Conservation (phyloP, 2,797 vertebrate species). For the Spheniscus humboldti region DNA sequence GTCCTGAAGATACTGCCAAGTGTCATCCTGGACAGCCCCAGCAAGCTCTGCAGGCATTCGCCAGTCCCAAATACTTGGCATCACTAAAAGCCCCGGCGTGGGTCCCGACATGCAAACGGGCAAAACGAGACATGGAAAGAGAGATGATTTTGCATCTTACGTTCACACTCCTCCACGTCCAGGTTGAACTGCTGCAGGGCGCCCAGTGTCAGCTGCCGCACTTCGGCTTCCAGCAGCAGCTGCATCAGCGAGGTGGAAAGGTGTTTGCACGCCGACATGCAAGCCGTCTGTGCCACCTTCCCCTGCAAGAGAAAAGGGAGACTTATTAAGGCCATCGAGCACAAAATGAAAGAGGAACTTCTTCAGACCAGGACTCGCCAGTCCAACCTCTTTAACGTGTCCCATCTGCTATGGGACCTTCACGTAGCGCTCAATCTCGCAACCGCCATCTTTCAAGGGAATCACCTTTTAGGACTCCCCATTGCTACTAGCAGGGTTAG, state of each 20-base stretch:
- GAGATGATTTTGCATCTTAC: slow-evolving; percentile 74
- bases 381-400: fast-evolving
- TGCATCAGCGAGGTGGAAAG: slow-evolving; percentile 93
- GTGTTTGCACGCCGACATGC: slow-evolving; percentile 98
- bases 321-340: fast-evolving
- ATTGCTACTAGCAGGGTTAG: neutral
- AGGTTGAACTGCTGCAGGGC: slow-evolving; percentile 92
- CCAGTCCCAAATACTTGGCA: neutral
- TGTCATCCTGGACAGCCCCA: neutral
- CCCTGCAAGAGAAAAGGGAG: slow-evolving; percentile 77
- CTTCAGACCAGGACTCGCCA: neutral
- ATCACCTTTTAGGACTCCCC: neutral
- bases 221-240: slow-evolving; percentile 88
- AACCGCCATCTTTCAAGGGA: neutral
- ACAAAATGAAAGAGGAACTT: neutral
- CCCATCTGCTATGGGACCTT: neutral
- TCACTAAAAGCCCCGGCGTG: neutral
- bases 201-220: slow-evolving; percentile 90
- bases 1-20: neutral
- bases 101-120: neutral
- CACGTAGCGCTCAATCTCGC: fast-evolving
- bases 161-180: slow-evolving; percentile 91
- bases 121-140: fast-evolving
- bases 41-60: neutral
- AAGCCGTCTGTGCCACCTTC: slow-evolving; percentile 96